Evolutionary conservation across 2,888 invertebrate genomes (phyloP), one percentile per base, ranked within the genome.

Genomic region (Corbicula japonica): DNA sequence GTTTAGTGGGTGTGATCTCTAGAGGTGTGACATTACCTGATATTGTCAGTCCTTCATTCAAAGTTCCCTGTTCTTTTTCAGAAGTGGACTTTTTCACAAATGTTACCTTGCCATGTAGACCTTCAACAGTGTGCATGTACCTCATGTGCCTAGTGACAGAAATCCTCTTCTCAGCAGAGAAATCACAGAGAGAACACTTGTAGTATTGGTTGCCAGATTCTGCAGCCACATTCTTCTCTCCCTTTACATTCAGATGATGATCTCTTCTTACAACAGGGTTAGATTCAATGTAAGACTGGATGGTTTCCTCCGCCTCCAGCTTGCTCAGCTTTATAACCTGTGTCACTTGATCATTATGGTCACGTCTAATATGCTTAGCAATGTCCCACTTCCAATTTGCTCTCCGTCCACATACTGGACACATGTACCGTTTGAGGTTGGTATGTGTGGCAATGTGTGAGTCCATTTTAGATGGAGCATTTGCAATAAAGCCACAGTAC

Each of bases 111-210:
- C 85, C 83, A 32, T 86, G 82, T 32, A 84, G 56, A 2, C 84
- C 85, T 26, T 52, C 76, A 41, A 21, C 54, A 0, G 48, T 26
- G 76, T 93, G 93, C 34, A 86, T 84, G 8, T 87, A 86, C 90
- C 97, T 96, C 83, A 98, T 98, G 93, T 98, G 98, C 93, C 98
- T 98, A 52, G 97, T 98, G 75, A 98, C 98, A 94, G 98, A 98
- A 97, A 98, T 98, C 83, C 98, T 96, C 97, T 98, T 98, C 92
- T 98, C 98, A 35, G 98, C 98, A 88, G 97, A 96, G 92, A 98
- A 98, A 73, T 97, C 96, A 94, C 98, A 98, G n/a, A 97, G 94
- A 0, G 98, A 98, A 94, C 98, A 98, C 94, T 98, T 97, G 93
- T 98, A 98, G 0, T 72, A 84, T 38, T 85, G 76, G 8, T 66